Base-by-base conservation (phyloP, 2,888 invertebrate species). In the Nephrotoma flavescens region DNA sequence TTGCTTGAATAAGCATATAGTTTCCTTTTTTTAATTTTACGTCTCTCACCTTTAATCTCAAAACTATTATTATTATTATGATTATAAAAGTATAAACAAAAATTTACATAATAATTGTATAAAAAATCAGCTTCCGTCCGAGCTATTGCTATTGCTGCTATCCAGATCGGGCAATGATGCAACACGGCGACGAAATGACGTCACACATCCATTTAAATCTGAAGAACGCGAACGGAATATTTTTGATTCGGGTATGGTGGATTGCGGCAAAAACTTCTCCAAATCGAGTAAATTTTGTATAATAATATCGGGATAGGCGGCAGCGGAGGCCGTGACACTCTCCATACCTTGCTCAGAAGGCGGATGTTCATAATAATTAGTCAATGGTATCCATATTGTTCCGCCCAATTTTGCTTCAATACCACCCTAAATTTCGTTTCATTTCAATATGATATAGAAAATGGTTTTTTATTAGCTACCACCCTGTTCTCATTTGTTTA, bases 331-430 rank as follows among this genome's bases (percentile, higher is more conserved):
- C 71, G 31, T 31, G 11, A 71, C 31, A 12, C 31, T 71, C 19
- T 87, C 86, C 7, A 88, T 87, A 86, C 88, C 87, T 86, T 89
- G 89, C 11, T 87, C 87, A 19, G 88, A 71, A 31, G 71, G 71
- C 11, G 71, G 88, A 5, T 88, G 89, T 11, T 88, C 89, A 57
- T 88, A 84, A 86, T 89, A 71, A 71, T 71, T 71, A 71, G 19
- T 90, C 83, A 95, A 91, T 42, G 96, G 96, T 88, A 96, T 93
- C 97, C 96, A 97, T 31, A 97, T 95, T 0, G 96, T 96, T 45
- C 95, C 95, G 12, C 95, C 95, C 87, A 96, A 91, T 88, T 95
- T 94, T 45, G 96, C 96, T 90, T 95, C 93, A 89, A 94, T 94
- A 42, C 96, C 97, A 88, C 97, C 97, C 94, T 94, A 44, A 19